Conservation (phyloP, 37 sponge, comb jelly and placozoan genomes). For the Ianthella basta region DNA sequence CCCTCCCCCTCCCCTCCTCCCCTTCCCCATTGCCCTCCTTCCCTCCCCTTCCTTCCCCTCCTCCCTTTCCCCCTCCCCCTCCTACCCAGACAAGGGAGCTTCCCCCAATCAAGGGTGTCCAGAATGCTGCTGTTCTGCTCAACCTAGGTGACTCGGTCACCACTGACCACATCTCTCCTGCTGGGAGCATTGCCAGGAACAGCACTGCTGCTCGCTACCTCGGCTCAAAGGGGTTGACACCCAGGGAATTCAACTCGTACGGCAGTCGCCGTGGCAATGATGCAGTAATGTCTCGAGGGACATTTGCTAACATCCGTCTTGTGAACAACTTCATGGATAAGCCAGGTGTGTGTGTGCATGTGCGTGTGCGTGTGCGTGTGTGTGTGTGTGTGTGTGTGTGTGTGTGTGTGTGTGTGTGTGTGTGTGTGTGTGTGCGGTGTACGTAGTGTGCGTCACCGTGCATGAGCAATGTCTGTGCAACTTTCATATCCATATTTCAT, state of each 20-base stretch:
- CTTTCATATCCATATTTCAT: too few species aligned
- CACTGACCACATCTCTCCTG: constrained; percentile 94
- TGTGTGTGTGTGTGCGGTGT: too few species aligned
- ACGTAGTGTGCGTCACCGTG: too few species aligned
- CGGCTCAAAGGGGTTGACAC: constrained; percentile 73
- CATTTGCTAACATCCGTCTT: constrained; percentile 90
- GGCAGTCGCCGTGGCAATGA: constrained; percentile 93
- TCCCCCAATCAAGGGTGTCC: constrained; percentile 41
- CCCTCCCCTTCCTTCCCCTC: constrained; percentile 11
- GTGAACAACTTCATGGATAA: constrained; percentile 83
- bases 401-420: too few species aligned
- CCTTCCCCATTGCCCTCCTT: background rate
- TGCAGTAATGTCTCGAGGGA: constrained; percentile 90
- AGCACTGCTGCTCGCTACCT: constrained; percentile 89
- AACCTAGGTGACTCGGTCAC: constrained; percentile 93
- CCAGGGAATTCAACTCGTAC: constrained; percentile 93
- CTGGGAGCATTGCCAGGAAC: constrained; percentile 91
- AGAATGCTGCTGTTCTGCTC: constrained; percentile 71
- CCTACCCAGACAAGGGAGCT: constrained; percentile 47
- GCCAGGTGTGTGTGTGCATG: constrained; percentile 46
- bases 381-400: too few species aligned
- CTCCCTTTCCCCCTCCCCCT: background rate
- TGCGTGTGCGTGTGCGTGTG: background rate
- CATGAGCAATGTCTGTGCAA: too few species aligned
- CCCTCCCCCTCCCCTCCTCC: background rate